These are phyloP conservation scores for Zhengitettix transpicula DNA, from an alignment of 2,888 invertebrate species.

Conservation along the genomic window DNA sequence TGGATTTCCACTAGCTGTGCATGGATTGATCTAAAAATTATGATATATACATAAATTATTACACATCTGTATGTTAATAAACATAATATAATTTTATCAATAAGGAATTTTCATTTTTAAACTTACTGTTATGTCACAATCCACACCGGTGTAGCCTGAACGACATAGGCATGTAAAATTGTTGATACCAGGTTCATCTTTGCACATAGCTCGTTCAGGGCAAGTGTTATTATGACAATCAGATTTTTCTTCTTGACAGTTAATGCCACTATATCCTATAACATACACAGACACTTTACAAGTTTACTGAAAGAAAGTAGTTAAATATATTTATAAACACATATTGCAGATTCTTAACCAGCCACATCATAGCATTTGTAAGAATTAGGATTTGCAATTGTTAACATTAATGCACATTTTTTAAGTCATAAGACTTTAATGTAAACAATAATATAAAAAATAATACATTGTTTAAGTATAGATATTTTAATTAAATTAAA, in stretches of 20 bases:
- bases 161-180: conserved; percentile 87
- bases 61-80: not conserved
- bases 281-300: not conserved
- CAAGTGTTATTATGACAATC: conserved; percentile 84
- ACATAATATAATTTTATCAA: not conserved
- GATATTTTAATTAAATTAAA: too few relatives aligned
- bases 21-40: conserved; percentile 61
- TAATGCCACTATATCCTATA: conserved; percentile 53
- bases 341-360: too few relatives aligned
- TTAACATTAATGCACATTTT: too few relatives aligned
- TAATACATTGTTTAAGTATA: too few relatives aligned
- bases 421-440: too few relatives aligned
- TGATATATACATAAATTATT: not conserved
- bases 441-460: too few relatives aligned
- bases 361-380: too few relatives aligned
- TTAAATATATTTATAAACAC: too few relatives aligned
- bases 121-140: conserved; percentile 71
- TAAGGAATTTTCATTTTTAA: not conserved
- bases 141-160: conserved; percentile 84
- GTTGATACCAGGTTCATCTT: conserved; percentile 77
- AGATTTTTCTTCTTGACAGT: conserved; percentile 78
- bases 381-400: too few relatives aligned
- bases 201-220: conserved; percentile 92
- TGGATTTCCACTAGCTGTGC: conserved; percentile 75
- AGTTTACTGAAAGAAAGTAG: too few relatives aligned